A percentile compares a stretch with the other conserved stretches of the same genome.
phyloP scores from a whole-genome alignment of 2,888 invertebrate species.

The Busseola fusca region DNA sequence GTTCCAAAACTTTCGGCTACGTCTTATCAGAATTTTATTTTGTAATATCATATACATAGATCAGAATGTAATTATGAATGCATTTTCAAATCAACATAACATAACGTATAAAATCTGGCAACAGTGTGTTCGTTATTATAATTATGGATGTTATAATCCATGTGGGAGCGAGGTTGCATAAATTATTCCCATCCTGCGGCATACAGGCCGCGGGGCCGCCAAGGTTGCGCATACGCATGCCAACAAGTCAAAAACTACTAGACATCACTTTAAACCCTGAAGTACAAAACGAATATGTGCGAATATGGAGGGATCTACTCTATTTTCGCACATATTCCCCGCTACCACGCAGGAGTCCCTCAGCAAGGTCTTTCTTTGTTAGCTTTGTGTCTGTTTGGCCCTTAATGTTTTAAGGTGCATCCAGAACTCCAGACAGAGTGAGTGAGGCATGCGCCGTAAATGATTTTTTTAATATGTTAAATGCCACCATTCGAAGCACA shows the following conservation, averaged over 20 bases:
- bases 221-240: constrained; percentile 23
- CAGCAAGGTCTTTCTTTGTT: background rate
- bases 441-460: too few relatives aligned
- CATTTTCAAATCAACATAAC: background rate
- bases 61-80: background rate
- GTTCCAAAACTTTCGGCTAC: background rate
- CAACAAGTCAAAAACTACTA: background rate
- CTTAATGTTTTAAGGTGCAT: too few relatives aligned
- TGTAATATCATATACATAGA: background rate
- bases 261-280: background rate
- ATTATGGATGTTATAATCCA: constrained; percentile 39
- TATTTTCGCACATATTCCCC: background rate
- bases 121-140: constrained; percentile 41
- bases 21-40: background rate
- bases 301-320: background rate
- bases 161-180: constrained; percentile 64
- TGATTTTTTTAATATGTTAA: too few relatives aligned
- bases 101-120: constrained; percentile 2
- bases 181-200: constrained; percentile 67
- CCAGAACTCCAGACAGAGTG: too few relatives aligned
- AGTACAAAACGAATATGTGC: background rate
- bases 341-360: background rate
- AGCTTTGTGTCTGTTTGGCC: background rate
- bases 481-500: too few relatives aligned
- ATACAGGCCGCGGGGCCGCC: constrained; percentile 47